These are phyloP conservation scores for Teleiodes luculella DNA, from an alignment of 2,888 invertebrate species.

Conservation along the genomic window DNA sequence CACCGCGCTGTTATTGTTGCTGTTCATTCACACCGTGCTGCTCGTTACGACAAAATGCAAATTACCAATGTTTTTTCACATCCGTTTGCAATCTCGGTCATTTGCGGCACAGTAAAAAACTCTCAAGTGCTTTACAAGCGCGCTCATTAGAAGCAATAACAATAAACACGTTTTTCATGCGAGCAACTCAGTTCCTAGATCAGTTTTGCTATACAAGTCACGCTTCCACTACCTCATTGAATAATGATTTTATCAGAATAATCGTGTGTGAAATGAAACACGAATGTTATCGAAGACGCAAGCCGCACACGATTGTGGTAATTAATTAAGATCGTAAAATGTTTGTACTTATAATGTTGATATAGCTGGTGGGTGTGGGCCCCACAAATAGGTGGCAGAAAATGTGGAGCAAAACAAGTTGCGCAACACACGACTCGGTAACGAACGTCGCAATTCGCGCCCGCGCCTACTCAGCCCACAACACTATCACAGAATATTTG, in stretches of 20 bases:
- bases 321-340: conserved; percentile 15
- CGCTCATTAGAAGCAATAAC: conserved; percentile 10
- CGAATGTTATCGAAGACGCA: not conserved
- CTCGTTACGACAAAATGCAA: conserved; percentile 43
- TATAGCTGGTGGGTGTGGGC: conserved; percentile 21
- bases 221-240: conserved; percentile 6
- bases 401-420: conserved; percentile 31
- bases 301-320: not conserved
- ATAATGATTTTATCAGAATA: conserved; percentile 3
- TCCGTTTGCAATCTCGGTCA: conserved; percentile 28
- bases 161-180: not conserved
- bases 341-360: conserved; percentile 12
- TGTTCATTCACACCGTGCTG: conserved; percentile 58
- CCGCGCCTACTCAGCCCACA: not conserved
- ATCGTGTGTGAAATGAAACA: conserved; percentile 1
- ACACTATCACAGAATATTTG: too few species aligned
- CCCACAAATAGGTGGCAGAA: conserved; percentile 21
- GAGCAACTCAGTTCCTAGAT: not conserved
- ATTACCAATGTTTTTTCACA: conserved; percentile 32
- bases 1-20: conserved; percentile 38
- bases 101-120: conserved; percentile 21
- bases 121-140: conserved; percentile 5
- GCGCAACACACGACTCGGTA: conserved; percentile 23
- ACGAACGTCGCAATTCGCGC: conserved; percentile 11
- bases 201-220: conserved; percentile 9